Percentiles rank a stretch among this genome's conserved stretches.
Evolutionary conservation across 2,888 invertebrate species (phyloP).

Genomic region (Melanargia galathea): DNA sequence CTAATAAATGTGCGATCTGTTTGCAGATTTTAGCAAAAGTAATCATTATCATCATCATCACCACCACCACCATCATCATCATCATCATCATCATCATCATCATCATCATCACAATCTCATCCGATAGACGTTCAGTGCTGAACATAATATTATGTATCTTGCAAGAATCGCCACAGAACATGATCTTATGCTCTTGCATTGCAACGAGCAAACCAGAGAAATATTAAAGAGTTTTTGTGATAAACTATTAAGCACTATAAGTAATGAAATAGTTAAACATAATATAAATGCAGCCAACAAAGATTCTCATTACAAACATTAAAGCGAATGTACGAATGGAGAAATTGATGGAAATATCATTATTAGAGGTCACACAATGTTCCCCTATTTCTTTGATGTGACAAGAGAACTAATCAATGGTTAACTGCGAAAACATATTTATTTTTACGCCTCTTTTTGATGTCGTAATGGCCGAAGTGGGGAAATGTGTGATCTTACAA

Average conservation of each 20-base stretch:
- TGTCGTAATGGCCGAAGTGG: constrained; percentile 24
- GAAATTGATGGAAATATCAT: constrained; percentile 67
- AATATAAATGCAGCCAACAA: constrained; percentile 21
- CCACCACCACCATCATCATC: too few species aligned
- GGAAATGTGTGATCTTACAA: constrained; percentile 43
- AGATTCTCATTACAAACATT: constrained; percentile 39
- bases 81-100: too few species aligned
- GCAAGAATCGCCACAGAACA: too few species aligned
- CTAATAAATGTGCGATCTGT: too few species aligned
- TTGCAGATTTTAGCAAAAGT: too few species aligned
- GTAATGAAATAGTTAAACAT: constrained; percentile 32
- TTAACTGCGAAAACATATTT: constrained; percentile 58
- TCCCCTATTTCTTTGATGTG: constrained; percentile 70
- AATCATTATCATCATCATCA: too few species aligned
- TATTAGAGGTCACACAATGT: constrained; percentile 68
- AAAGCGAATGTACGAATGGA: constrained; percentile 47
- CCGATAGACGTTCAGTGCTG: too few species aligned
- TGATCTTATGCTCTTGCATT: too few species aligned
- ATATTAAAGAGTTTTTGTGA: too few species aligned
- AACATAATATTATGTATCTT: too few species aligned
- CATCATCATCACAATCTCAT: too few species aligned
- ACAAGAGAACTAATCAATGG: constrained; percentile 75
- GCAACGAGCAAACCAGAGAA: too few species aligned
- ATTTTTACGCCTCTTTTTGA: constrained; percentile 50
- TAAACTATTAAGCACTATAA: background rate